Conservation (phyloP, 2,888 invertebrate species). For the Acleris literana region DNA sequence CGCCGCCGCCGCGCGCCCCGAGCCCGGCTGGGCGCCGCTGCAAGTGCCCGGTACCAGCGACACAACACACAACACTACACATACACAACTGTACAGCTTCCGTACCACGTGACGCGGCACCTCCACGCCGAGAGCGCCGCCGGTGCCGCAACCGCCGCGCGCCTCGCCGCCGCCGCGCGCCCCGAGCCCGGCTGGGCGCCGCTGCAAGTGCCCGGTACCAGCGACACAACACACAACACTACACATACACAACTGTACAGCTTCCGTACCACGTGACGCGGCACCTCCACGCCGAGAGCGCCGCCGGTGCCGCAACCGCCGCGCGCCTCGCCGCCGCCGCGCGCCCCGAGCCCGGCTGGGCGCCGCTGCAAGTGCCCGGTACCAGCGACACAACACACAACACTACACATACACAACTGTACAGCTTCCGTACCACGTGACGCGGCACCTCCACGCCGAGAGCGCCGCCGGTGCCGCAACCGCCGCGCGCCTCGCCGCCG, state of each 20-base stretch:
- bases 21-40: slow-evolving; percentile 91
- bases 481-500: slow-evolving; percentile 77
- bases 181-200: slow-evolving; percentile 91
- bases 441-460: slow-evolving; percentile 86
- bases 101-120: slow-evolving; percentile 87
- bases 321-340: slow-evolving; percentile 80
- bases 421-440: slow-evolving; percentile 87
- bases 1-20: slow-evolving; percentile 81
- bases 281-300: slow-evolving; percentile 85
- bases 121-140: slow-evolving; percentile 82
- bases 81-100: slow-evolving; percentile 76
- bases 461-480: slow-evolving; percentile 69
- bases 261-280: slow-evolving; percentile 87
- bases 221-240: not conserved
- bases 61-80: not conserved
- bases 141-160: slow-evolving; percentile 67
- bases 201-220: slow-evolving; percentile 91
- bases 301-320: slow-evolving; percentile 68
- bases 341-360: slow-evolving; percentile 89
- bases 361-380: slow-evolving; percentile 92
- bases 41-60: slow-evolving; percentile 91
- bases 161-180: slow-evolving; percentile 82
- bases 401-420: too few relatives aligned
- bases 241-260: slow-evolving; percentile 51
- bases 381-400: not conserved